Base-by-base conservation (phyloP, 2,888 invertebrate genomes). In the Heteropelma amictum region DNA sequence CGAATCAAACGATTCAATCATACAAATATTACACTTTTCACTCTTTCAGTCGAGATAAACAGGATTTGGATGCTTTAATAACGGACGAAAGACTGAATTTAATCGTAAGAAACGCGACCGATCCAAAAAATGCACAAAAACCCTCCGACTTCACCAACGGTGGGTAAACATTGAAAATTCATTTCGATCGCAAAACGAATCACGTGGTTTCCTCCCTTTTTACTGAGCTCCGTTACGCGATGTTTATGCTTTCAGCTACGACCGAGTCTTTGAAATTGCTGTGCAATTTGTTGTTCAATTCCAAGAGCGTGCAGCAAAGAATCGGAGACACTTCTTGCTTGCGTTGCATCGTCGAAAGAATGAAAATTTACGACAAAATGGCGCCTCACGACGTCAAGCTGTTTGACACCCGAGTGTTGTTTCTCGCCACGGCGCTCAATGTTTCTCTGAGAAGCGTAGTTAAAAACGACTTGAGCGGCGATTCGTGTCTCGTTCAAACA, bases 371-470 rank as follows among this genome's bases (percentile, higher is more conserved):
- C 84, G 92, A 91, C 84, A 81, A 82, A 42, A 90, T 91, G 33
- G 90, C 93, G 63, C 92, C 93, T 35, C 91, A 93, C 84, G 93
- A 95, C 68, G 91, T 97, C 14, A 95, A 95, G 91, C 92, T 94
- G 80, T 98, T 95, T 90, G 96, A 98, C 85, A 94, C 97, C 92
- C 95, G 96, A 88, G 90, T 98, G 65, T 89, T 98, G 63, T 98
- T 98, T 89, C 92, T 98, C 60, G 91, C 97, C 63, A 97, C 98
- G 19, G 97, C 97, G 2, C 88, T 97, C 40, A 94, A 95, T 87
- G 91, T 92, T 53, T 92, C 94, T 60, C 92, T 94, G 23, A 92
- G 94, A 79, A 88, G 89, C 14, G 92, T 92, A 83, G 91, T 96
- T 0, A 93, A 92, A 79, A 91, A 92, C 83, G 93, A 95, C 80